Conservation (phyloP, 2,797 vertebrate species). For the Huso huso region DNA sequence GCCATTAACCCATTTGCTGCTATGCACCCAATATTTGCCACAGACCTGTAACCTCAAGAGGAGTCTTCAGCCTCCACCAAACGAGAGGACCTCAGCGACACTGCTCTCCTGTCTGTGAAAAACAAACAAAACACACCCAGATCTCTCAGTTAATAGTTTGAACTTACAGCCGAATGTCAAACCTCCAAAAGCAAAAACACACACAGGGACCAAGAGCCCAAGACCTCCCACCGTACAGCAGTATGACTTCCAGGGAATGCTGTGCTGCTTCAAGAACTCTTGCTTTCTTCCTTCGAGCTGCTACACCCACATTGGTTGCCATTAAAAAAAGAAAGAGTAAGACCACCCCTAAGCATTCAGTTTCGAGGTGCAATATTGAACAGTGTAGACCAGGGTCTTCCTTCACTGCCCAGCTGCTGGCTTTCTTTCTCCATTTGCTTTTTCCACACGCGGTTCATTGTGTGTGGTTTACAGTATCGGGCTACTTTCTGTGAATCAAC, state of each 20-base stretch:
- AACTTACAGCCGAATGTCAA: neutral
- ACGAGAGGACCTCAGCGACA: constrained; percentile 38
- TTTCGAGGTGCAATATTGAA: neutral
- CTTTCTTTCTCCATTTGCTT: neutral
- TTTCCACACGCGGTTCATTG: neutral
- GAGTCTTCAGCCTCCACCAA: constrained; percentile 41
- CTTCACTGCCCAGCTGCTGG: neutral
- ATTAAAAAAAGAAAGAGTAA: neutral
- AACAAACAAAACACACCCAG: constrained; percentile 12
- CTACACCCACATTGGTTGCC: neutral
- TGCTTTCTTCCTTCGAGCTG: neutral
- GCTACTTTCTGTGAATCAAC: too few species aligned
- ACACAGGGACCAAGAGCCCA: neutral
- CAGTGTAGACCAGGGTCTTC: neutral
- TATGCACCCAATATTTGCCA: constrained; percentile 63
- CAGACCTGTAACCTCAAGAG: constrained; percentile 69
- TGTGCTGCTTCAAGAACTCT: neutral
- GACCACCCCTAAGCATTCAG: neutral
- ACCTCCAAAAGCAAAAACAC: neutral
- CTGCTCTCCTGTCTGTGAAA: constrained; percentile 16
- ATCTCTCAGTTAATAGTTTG: constrained; percentile 11
- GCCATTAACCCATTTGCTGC: constrained; percentile 64
- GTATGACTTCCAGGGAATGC: neutral
- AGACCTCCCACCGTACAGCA: neutral
- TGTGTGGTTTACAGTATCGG: too few species aligned